These are phyloP conservation scores for Apotomis betuletana DNA, from an alignment of 2,888 invertebrate genomes.

Conservation along the genomic window DNA sequence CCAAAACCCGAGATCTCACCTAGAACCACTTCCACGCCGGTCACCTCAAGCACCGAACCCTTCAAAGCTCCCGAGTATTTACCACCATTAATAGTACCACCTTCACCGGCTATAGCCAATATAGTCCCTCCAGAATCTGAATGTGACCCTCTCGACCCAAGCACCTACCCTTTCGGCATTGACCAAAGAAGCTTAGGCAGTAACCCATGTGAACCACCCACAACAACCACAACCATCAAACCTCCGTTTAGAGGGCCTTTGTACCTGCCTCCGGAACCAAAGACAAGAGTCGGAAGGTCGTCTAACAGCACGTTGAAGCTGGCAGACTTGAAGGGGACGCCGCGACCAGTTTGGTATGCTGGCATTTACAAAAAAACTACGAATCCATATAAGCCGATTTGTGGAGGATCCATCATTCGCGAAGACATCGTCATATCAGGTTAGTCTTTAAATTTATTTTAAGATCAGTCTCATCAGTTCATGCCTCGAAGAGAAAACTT, in stretches of 20 bases:
- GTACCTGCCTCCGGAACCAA: background rate
- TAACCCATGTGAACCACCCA: background rate
- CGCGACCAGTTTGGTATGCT: constrained; percentile 17
- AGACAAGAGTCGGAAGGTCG: background rate
- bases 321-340: background rate
- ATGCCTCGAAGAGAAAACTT: no score
- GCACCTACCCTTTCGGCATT: background rate
- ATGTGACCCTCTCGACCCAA: constrained; percentile 10
- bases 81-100: background rate
- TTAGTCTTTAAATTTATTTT: background rate
- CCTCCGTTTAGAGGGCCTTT: background rate
- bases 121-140: background rate
- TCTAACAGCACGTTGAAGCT: background rate
- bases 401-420: constrained; percentile 13
- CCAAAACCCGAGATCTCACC: background rate
- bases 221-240: background rate
- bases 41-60: background rate
- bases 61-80: constrained; percentile 6
- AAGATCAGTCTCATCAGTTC: background rate
- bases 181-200: background rate
- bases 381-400: constrained; percentile 8
- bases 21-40: background rate
- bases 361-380: constrained; percentile 16
- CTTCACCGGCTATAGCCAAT: background rate
- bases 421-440: constrained; percentile 19